These are phyloP conservation scores for Columba janthina DNA, from an alignment of 2,113 vertebrate species.

Conservation along the genomic window DNA sequence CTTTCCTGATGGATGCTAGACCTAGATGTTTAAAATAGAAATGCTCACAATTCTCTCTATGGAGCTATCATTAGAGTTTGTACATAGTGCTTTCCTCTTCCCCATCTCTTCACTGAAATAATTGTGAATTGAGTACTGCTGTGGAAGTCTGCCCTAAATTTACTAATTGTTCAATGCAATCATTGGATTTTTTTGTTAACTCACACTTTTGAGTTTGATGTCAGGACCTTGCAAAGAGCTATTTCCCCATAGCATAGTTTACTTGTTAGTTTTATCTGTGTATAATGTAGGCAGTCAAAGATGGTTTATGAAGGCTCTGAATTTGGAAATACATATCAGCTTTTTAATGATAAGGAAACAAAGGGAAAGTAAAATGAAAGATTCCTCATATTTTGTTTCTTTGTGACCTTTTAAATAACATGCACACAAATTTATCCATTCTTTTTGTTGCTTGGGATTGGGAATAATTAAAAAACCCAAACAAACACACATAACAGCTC, in stretches of 20 bases:
- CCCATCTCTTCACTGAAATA: neutral
- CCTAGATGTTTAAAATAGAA: neutral
- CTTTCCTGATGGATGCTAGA: neutral
- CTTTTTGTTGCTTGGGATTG: neutral
- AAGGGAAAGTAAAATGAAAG: neutral
- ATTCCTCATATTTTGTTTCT: neutral
- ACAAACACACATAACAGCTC: neutral
- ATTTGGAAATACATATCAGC: neutral
- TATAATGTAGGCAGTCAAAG: neutral
- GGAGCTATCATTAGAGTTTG: neutral
- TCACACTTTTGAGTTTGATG: neutral
- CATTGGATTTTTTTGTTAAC: neutral
- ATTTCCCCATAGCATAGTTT: neutral
- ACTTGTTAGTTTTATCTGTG: neutral
- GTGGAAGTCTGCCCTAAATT: neutral
- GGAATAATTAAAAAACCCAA: neutral
- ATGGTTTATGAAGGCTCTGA: neutral
- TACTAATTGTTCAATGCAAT: neutral
- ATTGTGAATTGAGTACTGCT: neutral
- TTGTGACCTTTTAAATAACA: neutral
- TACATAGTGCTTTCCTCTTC: neutral
- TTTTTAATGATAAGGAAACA: neutral
- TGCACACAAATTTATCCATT: neutral
- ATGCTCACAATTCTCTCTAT: neutral
- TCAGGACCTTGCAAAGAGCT: neutral